Evolutionary conservation across 2,888 invertebrate genomes (phyloP).

Genomic region (Scrobipalpa costella): DNA sequence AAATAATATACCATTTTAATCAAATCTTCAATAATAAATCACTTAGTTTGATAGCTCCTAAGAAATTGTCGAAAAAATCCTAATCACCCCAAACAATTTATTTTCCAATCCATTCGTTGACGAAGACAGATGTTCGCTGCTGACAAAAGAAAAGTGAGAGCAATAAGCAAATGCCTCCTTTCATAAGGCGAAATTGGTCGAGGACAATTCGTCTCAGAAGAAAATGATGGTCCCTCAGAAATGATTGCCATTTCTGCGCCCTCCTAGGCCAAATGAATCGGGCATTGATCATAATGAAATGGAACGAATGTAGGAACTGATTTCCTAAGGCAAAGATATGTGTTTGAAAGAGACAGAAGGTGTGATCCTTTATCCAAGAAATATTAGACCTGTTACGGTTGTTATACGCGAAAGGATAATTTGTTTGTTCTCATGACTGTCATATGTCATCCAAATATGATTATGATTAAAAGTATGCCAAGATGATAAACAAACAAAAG

Average conservation of each 20-base stretch:
- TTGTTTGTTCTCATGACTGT: not conserved
- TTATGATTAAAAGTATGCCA: not conserved
- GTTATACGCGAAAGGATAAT: not conserved
- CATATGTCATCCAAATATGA: not conserved
- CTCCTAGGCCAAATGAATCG: conserved; percentile 46
- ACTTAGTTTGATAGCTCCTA: not conserved
- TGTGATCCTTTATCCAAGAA: not conserved
- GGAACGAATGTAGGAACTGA: conserved; percentile 1
- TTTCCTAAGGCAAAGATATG: conserved; percentile 4
- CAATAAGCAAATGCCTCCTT: conserved; percentile 75
- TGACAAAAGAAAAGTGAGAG: conserved; percentile 67
- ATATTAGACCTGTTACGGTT: not conserved
- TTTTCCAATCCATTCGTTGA: conserved; percentile 54
- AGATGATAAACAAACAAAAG: no score
- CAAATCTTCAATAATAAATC: not conserved
- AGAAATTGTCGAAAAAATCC: not conserved
- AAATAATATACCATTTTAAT: not conserved
- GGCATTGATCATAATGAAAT: conserved; percentile 29
- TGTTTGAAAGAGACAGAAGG: not conserved
- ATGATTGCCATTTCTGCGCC: conserved; percentile 54
- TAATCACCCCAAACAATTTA: conserved; percentile 36
- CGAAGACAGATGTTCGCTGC: conserved; percentile 59
- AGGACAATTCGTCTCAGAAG: conserved; percentile 61
- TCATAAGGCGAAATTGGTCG: conserved; percentile 75
- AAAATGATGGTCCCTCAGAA: conserved; percentile 56